Evolutionary conservation across 2,888 invertebrate species (phyloP).

Genomic region (Helleia helle): DNA sequence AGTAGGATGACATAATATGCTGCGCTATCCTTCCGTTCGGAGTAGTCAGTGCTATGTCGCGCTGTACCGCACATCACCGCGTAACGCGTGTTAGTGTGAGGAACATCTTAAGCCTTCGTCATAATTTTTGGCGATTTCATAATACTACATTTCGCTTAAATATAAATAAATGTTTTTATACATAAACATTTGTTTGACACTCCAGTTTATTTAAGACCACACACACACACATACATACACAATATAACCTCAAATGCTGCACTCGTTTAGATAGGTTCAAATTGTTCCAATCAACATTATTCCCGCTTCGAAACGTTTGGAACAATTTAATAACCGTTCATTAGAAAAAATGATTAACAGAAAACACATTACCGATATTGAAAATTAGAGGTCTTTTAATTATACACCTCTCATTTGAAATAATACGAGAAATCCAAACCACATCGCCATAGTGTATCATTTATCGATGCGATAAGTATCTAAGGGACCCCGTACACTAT

Average conservation of each 20-base stretch:
- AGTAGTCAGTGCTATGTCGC: too few species aligned
- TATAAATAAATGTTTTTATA: too few species aligned
- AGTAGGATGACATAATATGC: too few species aligned
- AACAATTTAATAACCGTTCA: conserved; percentile 40
- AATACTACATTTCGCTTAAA: too few species aligned
- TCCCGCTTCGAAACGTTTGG: conserved; percentile 21
- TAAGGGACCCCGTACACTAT: background rate
- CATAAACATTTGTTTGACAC: too few species aligned
- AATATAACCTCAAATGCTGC: background rate
- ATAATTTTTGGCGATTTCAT: too few species aligned
- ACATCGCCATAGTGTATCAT: background rate
- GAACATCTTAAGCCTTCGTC: too few species aligned
- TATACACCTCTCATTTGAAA: conserved; percentile 28
- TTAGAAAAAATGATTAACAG: conserved; percentile 39
- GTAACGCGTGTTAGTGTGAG: too few species aligned
- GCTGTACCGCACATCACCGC: too few species aligned
- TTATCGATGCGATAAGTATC: background rate
- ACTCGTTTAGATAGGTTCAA: background rate
- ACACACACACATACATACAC: background rate
- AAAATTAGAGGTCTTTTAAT: conserved; percentile 12
- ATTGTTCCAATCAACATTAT: conserved; percentile 8
- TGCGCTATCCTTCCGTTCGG: too few species aligned
- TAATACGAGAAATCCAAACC: conserved; percentile 20
- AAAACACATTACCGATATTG: conserved; percentile 14
- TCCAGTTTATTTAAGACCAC: too few species aligned